Evolutionary conservation across 2,888 invertebrate genomes (phyloP), one percentile per base, ranked within the genome.

Genomic region (Adineta ricciae): DNA sequence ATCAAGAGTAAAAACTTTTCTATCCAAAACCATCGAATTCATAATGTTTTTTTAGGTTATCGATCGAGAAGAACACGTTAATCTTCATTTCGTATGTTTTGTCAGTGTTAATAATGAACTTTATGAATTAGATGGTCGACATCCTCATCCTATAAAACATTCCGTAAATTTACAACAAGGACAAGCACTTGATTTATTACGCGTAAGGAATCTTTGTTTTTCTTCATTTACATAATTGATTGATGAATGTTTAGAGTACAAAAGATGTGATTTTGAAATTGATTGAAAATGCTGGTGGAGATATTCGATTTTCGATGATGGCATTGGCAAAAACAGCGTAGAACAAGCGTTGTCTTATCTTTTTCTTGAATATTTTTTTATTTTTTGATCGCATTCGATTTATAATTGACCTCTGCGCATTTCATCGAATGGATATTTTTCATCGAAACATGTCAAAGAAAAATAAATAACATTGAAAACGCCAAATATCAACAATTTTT

Each of bases 81-180:
- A 86, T 64, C 52, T 86, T 7, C 86, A 86, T 84, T 86, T 86
- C n/a, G 84, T 86, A 52, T 46, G 84, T 73, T 86, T 86, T 56
- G 83, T 86, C 14, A 82, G 83, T 38, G 73, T 52, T n/a, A 84
- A 86, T 41, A 84, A 84, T 41, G 83, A 86, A 46, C 46, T 86
- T 27, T 86, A 86, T 83, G 86, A 86, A 50, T 72, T 86, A 52
- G 86, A 86, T 84, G 86, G 86, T 50, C 82, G 72, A 38, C 56
- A 73, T 24, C 82, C 82, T n/a, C 38, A 73, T 49, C 84, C 86
- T 32, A 83, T 86, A 9, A 84, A 84, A 24, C 86, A 86, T 46
- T 19, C 32, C 2, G 32, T 32, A 19, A 64, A 64, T 14, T 4
- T 1, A 32, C 3, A 14, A 36, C 14, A 14, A 14, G 64, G 16